Percentiles rank a stretch among this genome's conserved stretches.
These are phyloP conservation scores for Drosophila monieri DNA, from an alignment of 2,888 invertebrate species.

Conservation along the genomic window DNA sequence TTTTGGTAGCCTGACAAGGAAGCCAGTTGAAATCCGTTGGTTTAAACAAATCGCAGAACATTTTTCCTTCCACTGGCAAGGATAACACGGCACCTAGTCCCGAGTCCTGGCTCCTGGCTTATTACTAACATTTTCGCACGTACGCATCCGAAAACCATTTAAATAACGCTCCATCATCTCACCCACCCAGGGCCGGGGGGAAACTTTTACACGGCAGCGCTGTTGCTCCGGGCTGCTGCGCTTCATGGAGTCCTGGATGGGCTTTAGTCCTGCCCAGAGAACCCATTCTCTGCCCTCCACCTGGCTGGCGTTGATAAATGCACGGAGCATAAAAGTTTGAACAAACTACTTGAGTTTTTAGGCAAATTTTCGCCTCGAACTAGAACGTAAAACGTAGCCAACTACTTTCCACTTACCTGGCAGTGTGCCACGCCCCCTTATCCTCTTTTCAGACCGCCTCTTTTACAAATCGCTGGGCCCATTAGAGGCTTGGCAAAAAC, in stretches of 20 bases:
- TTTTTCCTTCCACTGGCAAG: constrained; percentile 7
- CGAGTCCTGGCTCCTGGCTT: constrained; percentile 26
- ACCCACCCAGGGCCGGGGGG: constrained; percentile 32
- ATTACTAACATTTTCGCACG: constrained; percentile 71
- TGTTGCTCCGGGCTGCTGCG: constrained; percentile 45
- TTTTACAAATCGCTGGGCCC: constrained; percentile 66
- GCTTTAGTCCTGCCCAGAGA: constrained; percentile 8
- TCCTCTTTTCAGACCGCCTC: background rate
- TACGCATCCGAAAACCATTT: constrained; percentile 74
- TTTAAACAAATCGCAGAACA: constrained; percentile 34
- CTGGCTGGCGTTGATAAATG: constrained; percentile 74
- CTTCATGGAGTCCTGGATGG: constrained; percentile 40
- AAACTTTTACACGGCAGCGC: constrained; percentile 63
- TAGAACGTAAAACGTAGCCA: constrained; percentile 65
- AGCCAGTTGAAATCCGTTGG: background rate
- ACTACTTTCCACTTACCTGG: constrained; percentile 78
- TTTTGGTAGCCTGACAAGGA: background rate
- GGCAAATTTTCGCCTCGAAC: constrained; percentile 76
- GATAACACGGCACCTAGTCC: background rate
- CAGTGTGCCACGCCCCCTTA: constrained; percentile 57
- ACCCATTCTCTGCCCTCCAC: background rate
- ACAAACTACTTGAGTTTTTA: constrained; percentile 79
- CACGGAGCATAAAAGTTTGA: constrained; percentile 67
- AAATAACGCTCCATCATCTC: constrained; percentile 76
- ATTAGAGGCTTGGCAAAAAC: constrained; percentile 70